These are phyloP conservation scores for Menura novaehollandiae DNA, from an alignment of 2,113 vertebrate genomes.

Conservation along the genomic window DNA sequence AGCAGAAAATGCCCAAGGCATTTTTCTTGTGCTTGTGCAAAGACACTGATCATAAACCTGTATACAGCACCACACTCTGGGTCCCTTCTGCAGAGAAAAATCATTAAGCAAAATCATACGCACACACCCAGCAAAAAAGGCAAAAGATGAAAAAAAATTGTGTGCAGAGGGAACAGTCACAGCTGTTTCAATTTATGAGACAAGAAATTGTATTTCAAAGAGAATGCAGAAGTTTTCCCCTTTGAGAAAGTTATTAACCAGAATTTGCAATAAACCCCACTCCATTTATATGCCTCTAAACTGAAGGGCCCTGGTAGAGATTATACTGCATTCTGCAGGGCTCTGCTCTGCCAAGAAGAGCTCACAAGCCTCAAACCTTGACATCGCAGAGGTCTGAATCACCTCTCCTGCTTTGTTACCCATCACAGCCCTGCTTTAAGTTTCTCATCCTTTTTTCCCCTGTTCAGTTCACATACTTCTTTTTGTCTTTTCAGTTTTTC, in stretches of 20 bases:
- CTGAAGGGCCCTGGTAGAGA: slow-evolving; percentile 23
- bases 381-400: not conserved
- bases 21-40: slow-evolving; percentile 58
- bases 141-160: slow-evolving; percentile 22
- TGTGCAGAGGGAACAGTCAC: slow-evolving; percentile 16
- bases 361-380: not conserved
- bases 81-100: slow-evolving; percentile 58
- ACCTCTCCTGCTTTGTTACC: not conserved
- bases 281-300: slow-evolving; percentile 54
- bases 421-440: not conserved
- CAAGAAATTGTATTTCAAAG: slow-evolving; percentile 70
- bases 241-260: slow-evolving; percentile 61
- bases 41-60: slow-evolving; percentile 52
- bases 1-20: slow-evolving; percentile 58
- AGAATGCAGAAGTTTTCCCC: slow-evolving; percentile 46
- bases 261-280: slow-evolving; percentile 54
- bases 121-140: slow-evolving; percentile 24
- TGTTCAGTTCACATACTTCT: not conserved
- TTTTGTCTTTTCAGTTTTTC: not conserved
- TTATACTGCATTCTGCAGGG: not conserved
- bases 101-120: slow-evolving; percentile 60
- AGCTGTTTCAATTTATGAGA: slow-evolving; percentile 67
- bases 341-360: not conserved
- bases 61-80: slow-evolving; percentile 19
- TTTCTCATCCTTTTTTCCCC: not conserved